A percentile compares a stretch with the other conserved stretches of the same genome.
Evolutionary conservation across 2,888 invertebrate species (phyloP).

Genomic region (Cyrtodaria siliqua): DNA sequence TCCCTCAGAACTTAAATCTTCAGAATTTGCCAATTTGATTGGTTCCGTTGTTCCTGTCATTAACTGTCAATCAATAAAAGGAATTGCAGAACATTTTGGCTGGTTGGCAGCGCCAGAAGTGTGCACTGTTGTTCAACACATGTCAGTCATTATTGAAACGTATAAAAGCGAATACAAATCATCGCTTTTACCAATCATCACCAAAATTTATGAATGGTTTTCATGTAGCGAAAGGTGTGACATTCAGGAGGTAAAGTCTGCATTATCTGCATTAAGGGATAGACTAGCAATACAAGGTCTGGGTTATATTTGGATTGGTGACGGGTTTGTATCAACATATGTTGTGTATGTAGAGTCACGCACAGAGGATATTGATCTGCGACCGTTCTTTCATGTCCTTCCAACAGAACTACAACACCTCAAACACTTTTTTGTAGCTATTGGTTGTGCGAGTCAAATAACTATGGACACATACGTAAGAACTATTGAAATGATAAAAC

Average conservation of each 20-base stretch:
- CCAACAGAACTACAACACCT: constrained; percentile 1
- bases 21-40: constrained; percentile 20
- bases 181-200: background rate
- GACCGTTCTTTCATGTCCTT: constrained; percentile 1
- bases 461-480: background rate
- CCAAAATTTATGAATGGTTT: constrained; percentile 3
- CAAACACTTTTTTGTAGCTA: constrained; percentile 6
- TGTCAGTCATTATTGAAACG: background rate
- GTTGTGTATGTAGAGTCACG: no score
- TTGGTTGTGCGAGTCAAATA: constrained; percentile 2
- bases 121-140: background rate
- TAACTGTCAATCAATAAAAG: no score
- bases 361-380: constrained; percentile 9
- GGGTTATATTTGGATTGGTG: no score
- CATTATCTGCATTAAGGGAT: background rate
- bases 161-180: constrained; percentile 4
- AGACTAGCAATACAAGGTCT: background rate
- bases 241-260: background rate
- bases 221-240: background rate
- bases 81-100: no score
- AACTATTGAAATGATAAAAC: background rate
- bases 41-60: no score
- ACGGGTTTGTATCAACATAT: no score
- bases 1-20: constrained; percentile 21
- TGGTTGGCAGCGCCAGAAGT: background rate